These are phyloP conservation scores for Brienomyrus brachyistius DNA, from an alignment of 2,113 vertebrate genomes.

Conservation along the genomic window DNA sequence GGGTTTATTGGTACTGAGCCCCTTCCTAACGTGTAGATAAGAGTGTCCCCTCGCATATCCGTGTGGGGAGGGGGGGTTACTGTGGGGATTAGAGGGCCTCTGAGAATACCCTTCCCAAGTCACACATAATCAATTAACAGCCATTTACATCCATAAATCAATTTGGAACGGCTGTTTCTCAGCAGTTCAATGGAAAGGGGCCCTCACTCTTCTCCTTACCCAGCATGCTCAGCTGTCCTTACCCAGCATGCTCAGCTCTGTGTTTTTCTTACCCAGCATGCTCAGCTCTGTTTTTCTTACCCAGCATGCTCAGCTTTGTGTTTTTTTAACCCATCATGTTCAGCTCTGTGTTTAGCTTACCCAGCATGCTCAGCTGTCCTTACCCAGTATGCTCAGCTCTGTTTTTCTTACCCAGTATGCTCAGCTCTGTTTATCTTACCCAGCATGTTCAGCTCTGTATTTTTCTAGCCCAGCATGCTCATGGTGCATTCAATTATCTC, in stretches of 20 bases:
- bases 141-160: slow-evolving; percentile 93
- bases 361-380: background rate
- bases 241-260: background rate
- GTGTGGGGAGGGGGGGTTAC: background rate
- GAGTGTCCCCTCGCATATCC: background rate
- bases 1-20: background rate
- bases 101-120: slow-evolving; percentile 44
- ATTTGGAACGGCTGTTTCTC: slow-evolving; percentile 99
- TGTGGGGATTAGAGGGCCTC: slow-evolving; percentile 28
- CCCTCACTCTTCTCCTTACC: slow-evolving; percentile 43
- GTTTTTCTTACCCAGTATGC: background rate
- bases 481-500: background rate
- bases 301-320: slow-evolving; percentile 32
- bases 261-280: background rate
- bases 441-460: slow-evolving; percentile 32
- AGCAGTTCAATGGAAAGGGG: slow-evolving; percentile 83
- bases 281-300: background rate
- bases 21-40: background rate
- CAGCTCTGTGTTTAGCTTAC: too few relatives aligned
- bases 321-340: too few relatives aligned
- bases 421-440: background rate
- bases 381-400: background rate
- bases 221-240: background rate
- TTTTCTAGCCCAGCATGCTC: too few relatives aligned
- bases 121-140: slow-evolving; percentile 98